phyloP scores from a whole-genome alignment of 2,113 vertebrate genomes.

The Polypterus senegalus region DNA sequence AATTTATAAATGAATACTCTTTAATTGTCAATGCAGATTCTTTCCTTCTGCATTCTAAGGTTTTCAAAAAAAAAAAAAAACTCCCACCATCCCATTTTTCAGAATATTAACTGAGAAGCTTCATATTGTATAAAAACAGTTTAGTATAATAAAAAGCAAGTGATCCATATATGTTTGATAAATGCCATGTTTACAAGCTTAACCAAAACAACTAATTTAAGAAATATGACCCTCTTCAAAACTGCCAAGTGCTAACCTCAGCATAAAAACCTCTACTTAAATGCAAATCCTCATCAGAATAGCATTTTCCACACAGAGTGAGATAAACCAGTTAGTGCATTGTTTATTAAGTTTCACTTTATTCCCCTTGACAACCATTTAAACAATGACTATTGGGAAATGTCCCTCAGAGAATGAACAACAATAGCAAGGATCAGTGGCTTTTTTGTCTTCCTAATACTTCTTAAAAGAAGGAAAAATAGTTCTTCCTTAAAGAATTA shows the following conservation, averaged over 20 bases:
- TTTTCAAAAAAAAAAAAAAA: no score
- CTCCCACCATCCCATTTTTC: no score
- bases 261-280: constrained; percentile 50
- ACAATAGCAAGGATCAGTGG: constrained; percentile 76
- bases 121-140: no score
- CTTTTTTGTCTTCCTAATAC: constrained; percentile 77
- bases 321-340: constrained; percentile 73
- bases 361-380: constrained; percentile 95
- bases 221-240: constrained; percentile 31
- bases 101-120: no score
- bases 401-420: constrained; percentile 68
- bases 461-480: constrained; percentile 71
- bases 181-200: constrained; percentile 34
- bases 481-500: constrained; percentile 93
- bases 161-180: constrained; percentile 13
- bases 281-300: constrained; percentile 67
- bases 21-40: no score
- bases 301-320: constrained; percentile 54
- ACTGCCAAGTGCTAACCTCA: constrained; percentile 47
- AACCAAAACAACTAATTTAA: constrained; percentile 42
- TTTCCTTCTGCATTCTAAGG: no score
- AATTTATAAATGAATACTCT: no score
- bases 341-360: constrained; percentile 87
- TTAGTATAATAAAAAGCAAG: no score
- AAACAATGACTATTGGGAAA: constrained; percentile 92